phyloP scores from a whole-genome alignment of 64 coral and sea anemone genomes.

The Actinia tenebrosa region DNA sequence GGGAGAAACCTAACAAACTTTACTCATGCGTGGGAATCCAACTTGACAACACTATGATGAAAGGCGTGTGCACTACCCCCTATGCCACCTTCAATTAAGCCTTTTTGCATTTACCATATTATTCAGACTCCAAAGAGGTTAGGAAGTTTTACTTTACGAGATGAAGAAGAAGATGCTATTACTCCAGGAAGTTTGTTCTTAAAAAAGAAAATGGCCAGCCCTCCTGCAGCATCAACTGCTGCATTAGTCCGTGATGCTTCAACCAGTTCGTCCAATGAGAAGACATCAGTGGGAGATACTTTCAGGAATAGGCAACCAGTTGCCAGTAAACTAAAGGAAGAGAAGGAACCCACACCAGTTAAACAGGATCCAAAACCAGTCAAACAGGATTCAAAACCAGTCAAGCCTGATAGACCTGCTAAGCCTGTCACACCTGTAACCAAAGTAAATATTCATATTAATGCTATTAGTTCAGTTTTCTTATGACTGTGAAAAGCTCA shows the following conservation, averaged over 20 bases:
- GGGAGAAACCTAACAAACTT: no score
- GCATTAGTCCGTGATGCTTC: conserved; percentile 50
- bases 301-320: conserved; percentile 32
- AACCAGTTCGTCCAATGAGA: conserved; percentile 5
- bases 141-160: conserved; percentile 75
- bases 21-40: no score
- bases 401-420: not conserved
- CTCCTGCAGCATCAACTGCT: conserved; percentile 60
- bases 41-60: no score
- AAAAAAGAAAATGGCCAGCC: conserved; percentile 58
- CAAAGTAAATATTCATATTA: not conserved
- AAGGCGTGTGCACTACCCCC: no score
- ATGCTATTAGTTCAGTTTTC: no score
- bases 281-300: not conserved
- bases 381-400: no score
- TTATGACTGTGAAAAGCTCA: no score
- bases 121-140: conserved; percentile 55
- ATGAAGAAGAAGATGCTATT: conserved; percentile 63
- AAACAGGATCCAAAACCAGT: not conserved
- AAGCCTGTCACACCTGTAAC: not conserved
- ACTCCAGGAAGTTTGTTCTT: conserved; percentile 74
- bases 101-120: not conserved
- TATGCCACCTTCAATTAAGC: not conserved
- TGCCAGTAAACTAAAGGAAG: conserved; percentile 6
- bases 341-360: not conserved